Percentiles rank a stretch among this genome's conserved stretches.
Evolutionary conservation across 2,797 vertebrate species (phyloP).

Genomic region (Anguilla pacifica): DNA sequence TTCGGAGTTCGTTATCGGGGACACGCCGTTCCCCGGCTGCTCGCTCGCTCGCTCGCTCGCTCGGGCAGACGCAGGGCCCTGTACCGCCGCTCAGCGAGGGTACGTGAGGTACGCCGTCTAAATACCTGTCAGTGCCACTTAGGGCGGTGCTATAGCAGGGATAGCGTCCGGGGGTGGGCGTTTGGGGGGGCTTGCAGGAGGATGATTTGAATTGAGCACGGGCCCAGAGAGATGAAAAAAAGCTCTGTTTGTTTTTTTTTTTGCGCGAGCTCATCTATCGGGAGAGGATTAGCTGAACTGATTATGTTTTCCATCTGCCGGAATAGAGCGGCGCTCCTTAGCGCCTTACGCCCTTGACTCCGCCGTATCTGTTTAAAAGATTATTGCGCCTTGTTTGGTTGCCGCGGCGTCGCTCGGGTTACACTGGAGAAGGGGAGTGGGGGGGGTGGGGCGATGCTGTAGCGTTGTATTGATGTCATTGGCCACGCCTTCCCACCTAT

Average conservation of each 20-base stretch:
- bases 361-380: conserved; percentile 49
- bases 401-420: not conserved
- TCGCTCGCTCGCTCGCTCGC: not conserved
- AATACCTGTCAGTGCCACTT: conserved; percentile 47
- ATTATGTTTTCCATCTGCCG: conserved; percentile 60
- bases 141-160: conserved; percentile 40
- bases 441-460: not conserved
- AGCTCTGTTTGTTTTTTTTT: conserved; percentile 43
- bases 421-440: conserved; percentile 30
- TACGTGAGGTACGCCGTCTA: conserved; percentile 27
- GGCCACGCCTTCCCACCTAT: conserved; percentile 8
- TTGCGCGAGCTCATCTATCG: conserved; percentile 63
- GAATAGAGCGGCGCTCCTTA: conserved; percentile 53
- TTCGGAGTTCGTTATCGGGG: not conserved
- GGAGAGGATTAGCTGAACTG: conserved; percentile 59
- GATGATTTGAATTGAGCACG: not conserved
- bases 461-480: not conserved
- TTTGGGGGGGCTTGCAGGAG: not conserved
- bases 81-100: conserved; percentile 35
- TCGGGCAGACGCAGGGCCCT: not conserved
- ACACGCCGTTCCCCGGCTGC: not conserved
- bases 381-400: conserved; percentile 6
- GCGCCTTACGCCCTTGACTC: conserved; percentile 47
- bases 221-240: conserved; percentile 12
- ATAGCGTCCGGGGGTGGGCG: not conserved